These are phyloP conservation scores for Pomacea maculata DNA, from an alignment of 1,140 invertebrate species.

Conservation along the genomic window DNA sequence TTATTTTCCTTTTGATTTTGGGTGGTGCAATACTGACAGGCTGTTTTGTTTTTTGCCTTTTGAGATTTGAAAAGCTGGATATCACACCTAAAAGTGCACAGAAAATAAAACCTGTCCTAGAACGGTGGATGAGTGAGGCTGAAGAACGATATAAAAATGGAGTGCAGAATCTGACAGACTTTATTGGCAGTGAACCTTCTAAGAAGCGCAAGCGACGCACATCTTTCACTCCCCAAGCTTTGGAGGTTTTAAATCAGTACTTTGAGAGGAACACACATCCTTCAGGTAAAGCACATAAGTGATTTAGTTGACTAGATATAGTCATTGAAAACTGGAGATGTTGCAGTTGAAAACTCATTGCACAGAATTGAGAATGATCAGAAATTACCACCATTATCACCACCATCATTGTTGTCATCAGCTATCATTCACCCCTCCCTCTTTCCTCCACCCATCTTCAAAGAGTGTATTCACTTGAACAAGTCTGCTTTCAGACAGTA, in stretches of 20 bases:
- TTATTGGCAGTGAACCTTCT: constrained; percentile 93
- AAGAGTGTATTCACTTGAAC: no score
- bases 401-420: no score
- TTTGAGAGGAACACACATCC: constrained; percentile 98
- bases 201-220: constrained; percentile 96
- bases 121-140: constrained; percentile 97
- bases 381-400: no score
- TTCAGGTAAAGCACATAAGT: constrained; percentile 77
- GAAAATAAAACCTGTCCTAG: constrained; percentile 98
- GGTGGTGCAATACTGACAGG: no score
- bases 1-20: no score
- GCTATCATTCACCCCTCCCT: no score
- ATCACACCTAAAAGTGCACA: constrained; percentile 99
- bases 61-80: constrained; percentile 98
- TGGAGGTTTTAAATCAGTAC: constrained; percentile 93
- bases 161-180: constrained; percentile 86
- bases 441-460: no score
- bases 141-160: constrained; percentile 70
- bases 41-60: constrained; percentile 20
- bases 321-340: neutral
- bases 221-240: constrained; percentile 94
- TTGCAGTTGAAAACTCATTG: neutral
- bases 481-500: no score
- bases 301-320: neutral
- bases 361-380: no score